Conservation (phyloP, 2,113 vertebrate species). For the Silurus meridionalis region DNA sequence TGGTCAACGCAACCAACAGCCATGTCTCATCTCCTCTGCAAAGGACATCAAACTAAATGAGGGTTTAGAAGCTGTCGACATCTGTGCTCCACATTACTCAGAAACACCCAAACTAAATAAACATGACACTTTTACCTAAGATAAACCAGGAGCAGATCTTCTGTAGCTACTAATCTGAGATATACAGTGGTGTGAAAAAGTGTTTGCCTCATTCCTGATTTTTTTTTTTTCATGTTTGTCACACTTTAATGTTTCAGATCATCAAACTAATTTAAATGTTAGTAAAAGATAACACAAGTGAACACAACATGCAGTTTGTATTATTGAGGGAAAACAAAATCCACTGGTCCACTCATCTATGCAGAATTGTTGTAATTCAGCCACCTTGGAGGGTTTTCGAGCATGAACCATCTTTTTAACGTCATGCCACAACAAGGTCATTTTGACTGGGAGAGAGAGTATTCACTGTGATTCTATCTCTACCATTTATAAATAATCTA, state of each 20-base stretch:
- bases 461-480: not conserved
- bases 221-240: too few species aligned
- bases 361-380: too few species aligned
- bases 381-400: too few species aligned
- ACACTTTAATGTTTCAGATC: too few species aligned
- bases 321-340: too few species aligned
- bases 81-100: conserved; percentile 31
- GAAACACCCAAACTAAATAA: conserved; percentile 13
- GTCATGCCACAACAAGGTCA: not conserved
- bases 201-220: too few species aligned
- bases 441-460: not conserved
- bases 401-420: too few species aligned
- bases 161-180: not conserved
- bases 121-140: conserved; percentile 7
- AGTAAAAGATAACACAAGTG: too few species aligned
- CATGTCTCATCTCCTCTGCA: conserved; percentile 29
- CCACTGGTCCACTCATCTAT: too few species aligned
- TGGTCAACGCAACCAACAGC: conserved; percentile 36
- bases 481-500: not conserved
- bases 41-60: conserved; percentile 33
- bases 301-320: too few species aligned
- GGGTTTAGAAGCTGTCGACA: conserved; percentile 7
- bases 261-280: too few species aligned
- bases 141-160: not conserved
- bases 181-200: not conserved